These are phyloP conservation scores for Ceratosolen solmsi DNA, from an alignment of 1,140 invertebrate species.

Conservation along the genomic window DNA sequence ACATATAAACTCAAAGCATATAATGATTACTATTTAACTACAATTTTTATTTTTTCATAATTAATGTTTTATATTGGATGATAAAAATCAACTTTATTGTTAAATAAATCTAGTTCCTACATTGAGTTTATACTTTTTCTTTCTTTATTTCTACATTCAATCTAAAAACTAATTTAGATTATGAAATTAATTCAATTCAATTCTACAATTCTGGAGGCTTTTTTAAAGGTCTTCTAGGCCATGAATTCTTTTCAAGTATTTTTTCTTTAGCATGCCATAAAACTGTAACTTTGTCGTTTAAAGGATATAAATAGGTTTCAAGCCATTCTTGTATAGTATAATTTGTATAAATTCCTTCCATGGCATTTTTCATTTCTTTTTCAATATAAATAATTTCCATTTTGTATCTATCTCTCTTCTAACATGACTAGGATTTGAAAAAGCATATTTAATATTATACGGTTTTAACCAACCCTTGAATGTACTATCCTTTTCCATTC, in stretches of 20 bases:
- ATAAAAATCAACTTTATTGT: no score
- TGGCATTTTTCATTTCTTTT: conserved; percentile 77
- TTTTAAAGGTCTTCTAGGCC: conserved; percentile 75
- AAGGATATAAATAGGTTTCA: conserved; percentile 78
- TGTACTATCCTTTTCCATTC: conserved; percentile 68
- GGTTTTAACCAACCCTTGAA: conserved; percentile 83
- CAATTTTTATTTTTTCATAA: no score
- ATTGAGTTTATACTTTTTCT: no score
- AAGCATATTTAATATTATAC: conserved; percentile 86
- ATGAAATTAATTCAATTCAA: no score
- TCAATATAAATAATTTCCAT: conserved; percentile 77
- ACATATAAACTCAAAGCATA: no score
- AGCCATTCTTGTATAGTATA: conserved; percentile 85
- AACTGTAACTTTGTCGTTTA: conserved; percentile 74
- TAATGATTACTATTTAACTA: no score
- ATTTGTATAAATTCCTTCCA: conserved; percentile 82
- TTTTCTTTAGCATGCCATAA: conserved; percentile 75
- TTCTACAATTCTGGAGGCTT: conserved; percentile 54
- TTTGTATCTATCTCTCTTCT: conserved; percentile 79
- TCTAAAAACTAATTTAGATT: no score
- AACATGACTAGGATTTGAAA: conserved; percentile 82
- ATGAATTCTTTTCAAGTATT: conserved; percentile 73
- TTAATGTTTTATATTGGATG: no score
- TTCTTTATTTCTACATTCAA: no score
- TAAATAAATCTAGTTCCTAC: no score